Evolutionary conservation across 2,888 invertebrate species (phyloP).

Genomic region (Caenorhabditis angaria): DNA sequence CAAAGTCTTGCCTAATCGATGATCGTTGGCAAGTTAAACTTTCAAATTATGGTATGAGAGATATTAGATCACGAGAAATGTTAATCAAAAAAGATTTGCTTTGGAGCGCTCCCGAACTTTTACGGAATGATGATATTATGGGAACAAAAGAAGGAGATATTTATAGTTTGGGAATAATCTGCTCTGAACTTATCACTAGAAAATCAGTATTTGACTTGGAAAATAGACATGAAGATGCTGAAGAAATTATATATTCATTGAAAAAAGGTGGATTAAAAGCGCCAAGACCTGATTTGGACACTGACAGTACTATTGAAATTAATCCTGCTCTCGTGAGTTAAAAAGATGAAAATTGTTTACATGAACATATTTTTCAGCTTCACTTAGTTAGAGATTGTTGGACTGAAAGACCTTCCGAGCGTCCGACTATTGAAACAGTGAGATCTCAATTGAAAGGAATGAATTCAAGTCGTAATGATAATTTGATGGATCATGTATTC

Average conservation of each 20-base stretch:
- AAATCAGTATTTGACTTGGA: conserved; percentile 32
- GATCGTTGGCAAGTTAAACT: conserved; percentile 61
- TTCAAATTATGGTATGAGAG: conserved; percentile 24
- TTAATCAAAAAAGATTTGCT: conserved; percentile 37
- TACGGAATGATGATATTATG: conserved; percentile 28
- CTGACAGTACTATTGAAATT: background rate
- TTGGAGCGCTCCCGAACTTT: conserved; percentile 60
- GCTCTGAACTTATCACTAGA: conserved; percentile 44
- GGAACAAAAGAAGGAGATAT: conserved; percentile 43
- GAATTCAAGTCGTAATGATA: conserved; percentile 41
- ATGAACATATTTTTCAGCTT: conserved; percentile 19
- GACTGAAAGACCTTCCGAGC: conserved; percentile 54
- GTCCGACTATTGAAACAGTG: conserved; percentile 53
- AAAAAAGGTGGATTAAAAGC: conserved; percentile 45
- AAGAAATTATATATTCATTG: conserved; percentile 41
- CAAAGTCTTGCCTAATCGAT: conserved; percentile 50
- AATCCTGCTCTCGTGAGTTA: conserved; percentile 27
- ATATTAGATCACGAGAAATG: conserved; percentile 20
- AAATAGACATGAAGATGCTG: conserved; percentile 41
- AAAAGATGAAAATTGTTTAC: background rate
- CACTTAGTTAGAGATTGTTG: conserved; percentile 62
- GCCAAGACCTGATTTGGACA: conserved; percentile 25
- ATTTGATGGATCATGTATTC: conserved; percentile 67
- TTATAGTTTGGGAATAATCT: conserved; percentile 57
- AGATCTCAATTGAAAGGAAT: conserved; percentile 30